phyloP scores from a whole-genome alignment of 2,113 vertebrate genomes.

The Takifugu bimaculatus region DNA sequence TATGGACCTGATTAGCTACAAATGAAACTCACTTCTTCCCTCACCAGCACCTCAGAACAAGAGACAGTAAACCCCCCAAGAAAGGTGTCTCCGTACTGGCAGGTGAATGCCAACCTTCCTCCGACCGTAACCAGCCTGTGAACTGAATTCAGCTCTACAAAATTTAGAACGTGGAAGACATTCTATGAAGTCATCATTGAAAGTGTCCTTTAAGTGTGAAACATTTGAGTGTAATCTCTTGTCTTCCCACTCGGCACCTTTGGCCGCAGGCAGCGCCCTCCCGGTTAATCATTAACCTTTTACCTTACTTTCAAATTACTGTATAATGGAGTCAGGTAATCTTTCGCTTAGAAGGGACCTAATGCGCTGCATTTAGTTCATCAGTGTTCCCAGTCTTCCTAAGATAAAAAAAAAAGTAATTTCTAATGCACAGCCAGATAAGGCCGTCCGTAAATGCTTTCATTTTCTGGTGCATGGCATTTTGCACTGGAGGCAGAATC shows the following conservation, averaged over 20 bases:
- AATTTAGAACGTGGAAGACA: constrained; percentile 8
- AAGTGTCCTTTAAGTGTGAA: constrained; percentile 34
- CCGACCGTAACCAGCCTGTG: too few species aligned
- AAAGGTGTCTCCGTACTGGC: too few species aligned
- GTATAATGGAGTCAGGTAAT: constrained; percentile 66
- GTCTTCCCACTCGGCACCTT: constrained; percentile 46
- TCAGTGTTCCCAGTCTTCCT: constrained; percentile 48
- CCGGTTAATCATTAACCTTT: constrained; percentile 74
- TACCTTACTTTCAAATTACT: constrained; percentile 69
- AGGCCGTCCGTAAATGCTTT: constrained; percentile 42
- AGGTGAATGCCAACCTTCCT: too few species aligned
- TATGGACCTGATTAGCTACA: too few species aligned
- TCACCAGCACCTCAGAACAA: too few species aligned
- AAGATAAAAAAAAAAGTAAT: constrained; percentile 66
- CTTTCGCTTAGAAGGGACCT: constrained; percentile 60
- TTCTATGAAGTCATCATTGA: constrained; percentile 33
- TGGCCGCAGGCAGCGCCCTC: constrained; percentile 50
- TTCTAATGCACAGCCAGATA: constrained; percentile 60
- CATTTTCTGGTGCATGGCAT: constrained; percentile 51
- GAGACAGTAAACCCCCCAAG: too few species aligned
- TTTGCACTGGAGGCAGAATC: constrained; percentile 51
- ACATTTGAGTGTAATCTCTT: constrained; percentile 45
- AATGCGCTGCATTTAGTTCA: constrained; percentile 66
- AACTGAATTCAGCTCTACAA: not conserved
- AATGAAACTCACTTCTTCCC: too few species aligned